Evolutionary conservation across 2,113 vertebrate genomes (phyloP).

Genomic region (Rhea pennata): DNA sequence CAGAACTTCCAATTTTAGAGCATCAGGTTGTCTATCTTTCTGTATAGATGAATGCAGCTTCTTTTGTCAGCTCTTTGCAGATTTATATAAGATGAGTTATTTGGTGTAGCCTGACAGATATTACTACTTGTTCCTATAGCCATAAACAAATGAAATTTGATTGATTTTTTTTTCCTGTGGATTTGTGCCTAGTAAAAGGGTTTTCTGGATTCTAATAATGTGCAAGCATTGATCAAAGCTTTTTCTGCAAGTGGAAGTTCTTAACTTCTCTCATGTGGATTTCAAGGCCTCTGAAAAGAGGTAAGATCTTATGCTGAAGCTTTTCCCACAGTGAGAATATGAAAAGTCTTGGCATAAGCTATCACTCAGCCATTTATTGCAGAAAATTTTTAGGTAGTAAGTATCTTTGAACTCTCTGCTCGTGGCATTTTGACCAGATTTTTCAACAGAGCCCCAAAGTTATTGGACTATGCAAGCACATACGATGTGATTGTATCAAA

Average conservation of each 20-base stretch:
- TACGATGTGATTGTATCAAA: not conserved
- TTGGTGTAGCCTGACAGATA: conserved; percentile 20
- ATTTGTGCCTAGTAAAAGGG: conserved; percentile 35
- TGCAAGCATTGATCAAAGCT: conserved; percentile 38
- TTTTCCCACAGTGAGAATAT: not conserved
- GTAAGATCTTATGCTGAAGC: not conserved
- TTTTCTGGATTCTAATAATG: conserved; percentile 42
- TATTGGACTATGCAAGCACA: not conserved
- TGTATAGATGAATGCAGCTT: not conserved
- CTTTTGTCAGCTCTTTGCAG: conserved; percentile 22
- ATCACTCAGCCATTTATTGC: not conserved
- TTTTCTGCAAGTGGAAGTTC: conserved; percentile 37
- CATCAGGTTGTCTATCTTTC: not conserved
- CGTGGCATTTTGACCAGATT: not conserved
- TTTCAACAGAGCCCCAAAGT: not conserved
- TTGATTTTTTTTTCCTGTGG: conserved; percentile 55
- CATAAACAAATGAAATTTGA: conserved; percentile 43
- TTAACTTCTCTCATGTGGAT: conserved; percentile 12
- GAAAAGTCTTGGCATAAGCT: not conserved
- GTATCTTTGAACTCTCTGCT: not conserved
- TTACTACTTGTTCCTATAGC: conserved; percentile 15
- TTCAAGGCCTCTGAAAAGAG: not conserved
- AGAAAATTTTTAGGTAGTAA: not conserved
- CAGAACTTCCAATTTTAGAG: not conserved
- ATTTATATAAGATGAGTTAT: not conserved